Percentiles rank a stretch among this genome's conserved stretches.
phyloP scores from a whole-genome alignment of 2,797 vertebrate genomes.

The Prionace glauca region DNA sequence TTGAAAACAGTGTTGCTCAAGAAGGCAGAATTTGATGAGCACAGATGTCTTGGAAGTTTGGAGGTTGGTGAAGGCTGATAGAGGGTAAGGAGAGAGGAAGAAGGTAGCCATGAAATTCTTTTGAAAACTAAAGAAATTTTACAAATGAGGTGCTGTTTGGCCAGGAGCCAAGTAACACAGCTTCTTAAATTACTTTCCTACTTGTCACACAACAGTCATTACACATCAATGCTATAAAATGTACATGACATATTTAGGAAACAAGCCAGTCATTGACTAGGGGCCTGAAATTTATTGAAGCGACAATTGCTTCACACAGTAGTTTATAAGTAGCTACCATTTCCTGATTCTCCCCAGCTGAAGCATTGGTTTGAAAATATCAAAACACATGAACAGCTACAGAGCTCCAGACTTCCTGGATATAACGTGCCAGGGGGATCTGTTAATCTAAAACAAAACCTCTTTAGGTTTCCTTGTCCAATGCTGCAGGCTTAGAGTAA shows the following conservation, averaged over 20 bases:
- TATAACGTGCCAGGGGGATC: not conserved
- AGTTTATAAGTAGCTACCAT: not conserved
- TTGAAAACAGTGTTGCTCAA: not conserved
- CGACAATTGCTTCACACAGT: not conserved
- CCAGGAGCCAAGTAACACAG: not conserved
- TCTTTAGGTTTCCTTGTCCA: not conserved
- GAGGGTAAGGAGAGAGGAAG: not conserved
- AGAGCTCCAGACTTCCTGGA: not conserved
- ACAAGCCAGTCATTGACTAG: not conserved
- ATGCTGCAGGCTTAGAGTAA: not conserved
- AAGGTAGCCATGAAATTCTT: not conserved
- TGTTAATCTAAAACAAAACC: not conserved
- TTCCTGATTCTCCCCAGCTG: not conserved
- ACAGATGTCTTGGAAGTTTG: not conserved
- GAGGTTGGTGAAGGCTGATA: too few species aligned
- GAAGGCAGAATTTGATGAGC: not conserved
- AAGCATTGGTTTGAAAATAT: not conserved
- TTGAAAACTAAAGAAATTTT: not conserved
- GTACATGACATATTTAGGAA: not conserved
- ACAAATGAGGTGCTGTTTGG: not conserved
- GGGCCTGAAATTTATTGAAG: not conserved
- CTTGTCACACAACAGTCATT: not conserved
- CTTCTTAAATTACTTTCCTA: not conserved
- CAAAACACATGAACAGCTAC: not conserved
- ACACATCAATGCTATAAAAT: not conserved